Percentiles rank a stretch among this genome's conserved stretches.
Conservation (phyloP, 2,113 vertebrate genomes). For the Buteo buteo region DNA sequence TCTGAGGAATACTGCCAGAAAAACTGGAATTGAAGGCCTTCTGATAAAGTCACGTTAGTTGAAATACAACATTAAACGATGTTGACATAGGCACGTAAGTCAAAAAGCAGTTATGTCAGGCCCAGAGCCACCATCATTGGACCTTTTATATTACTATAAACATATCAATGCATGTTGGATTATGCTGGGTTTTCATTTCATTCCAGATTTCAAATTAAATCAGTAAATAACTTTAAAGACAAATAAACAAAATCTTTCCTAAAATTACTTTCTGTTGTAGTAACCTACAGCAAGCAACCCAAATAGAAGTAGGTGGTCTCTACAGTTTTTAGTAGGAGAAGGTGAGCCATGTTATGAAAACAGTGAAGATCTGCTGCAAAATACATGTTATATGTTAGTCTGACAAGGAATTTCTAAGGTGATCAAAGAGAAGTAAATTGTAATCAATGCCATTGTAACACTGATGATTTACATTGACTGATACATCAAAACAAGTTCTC, state of each 20-base stretch:
- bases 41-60: background rate
- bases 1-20: background rate
- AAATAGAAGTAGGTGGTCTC: background rate
- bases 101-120: background rate
- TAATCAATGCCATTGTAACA: slow-evolving; percentile 46
- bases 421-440: background rate
- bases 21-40: background rate
- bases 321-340: background rate
- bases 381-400: background rate
- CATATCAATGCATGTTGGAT: background rate
- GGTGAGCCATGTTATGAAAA: background rate
- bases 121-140: background rate
- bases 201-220: background rate
- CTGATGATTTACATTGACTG: slow-evolving; percentile 20
- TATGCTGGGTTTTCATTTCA: background rate
- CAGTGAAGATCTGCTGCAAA: background rate
- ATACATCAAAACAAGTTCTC: slow-evolving; percentile 32
- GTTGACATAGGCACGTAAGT: rapidly evolving
- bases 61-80: background rate
- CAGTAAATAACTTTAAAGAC: background rate
- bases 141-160: background rate
- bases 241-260: background rate
- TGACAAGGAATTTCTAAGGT: background rate
- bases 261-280: background rate
- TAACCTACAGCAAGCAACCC: background rate